A percentile compares a stretch with the other conserved stretches of the same genome.
These are phyloP conservation scores for Matsumyia berberina DNA, from an alignment of 2,888 invertebrate species.

Conservation along the genomic window DNA sequence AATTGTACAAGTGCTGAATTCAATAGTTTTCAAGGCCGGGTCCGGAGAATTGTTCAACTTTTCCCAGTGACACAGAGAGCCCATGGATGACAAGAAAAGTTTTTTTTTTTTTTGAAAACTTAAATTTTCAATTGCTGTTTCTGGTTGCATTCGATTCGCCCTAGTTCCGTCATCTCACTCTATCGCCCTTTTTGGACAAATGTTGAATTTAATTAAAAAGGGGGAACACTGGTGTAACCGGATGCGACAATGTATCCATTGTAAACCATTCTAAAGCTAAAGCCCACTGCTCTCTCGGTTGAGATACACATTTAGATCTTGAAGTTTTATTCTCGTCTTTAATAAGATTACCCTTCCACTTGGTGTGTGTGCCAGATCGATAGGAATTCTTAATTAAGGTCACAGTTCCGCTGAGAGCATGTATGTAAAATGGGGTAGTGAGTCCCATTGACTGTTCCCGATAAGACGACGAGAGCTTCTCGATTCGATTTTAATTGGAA, in stretches of 20 bases:
- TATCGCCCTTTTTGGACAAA: slow-evolving; percentile 17
- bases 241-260: slow-evolving; percentile 23
- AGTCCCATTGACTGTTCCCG: slow-evolving; percentile 16
- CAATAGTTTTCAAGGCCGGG: slow-evolving; percentile 23
- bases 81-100: too few species aligned
- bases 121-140: neutral
- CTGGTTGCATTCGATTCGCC: neutral
- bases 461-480: slow-evolving; percentile 21
- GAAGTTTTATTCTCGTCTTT: slow-evolving; percentile 20
- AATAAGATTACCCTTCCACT: slow-evolving; percentile 42
- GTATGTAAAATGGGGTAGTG: neutral
- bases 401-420: slow-evolving; percentile 40
- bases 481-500: slow-evolving; percentile 57
- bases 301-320: slow-evolving; percentile 1
- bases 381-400: slow-evolving; percentile 64
- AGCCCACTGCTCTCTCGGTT: slow-evolving; percentile 31
- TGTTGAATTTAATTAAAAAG: slow-evolving; percentile 52
- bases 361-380: slow-evolving; percentile 38
- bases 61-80: neutral
- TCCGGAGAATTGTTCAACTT: neutral
- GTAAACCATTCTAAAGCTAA: slow-evolving; percentile 9
- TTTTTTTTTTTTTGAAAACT: too few species aligned
- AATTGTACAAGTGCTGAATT: neutral
- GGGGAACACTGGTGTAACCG: slow-evolving; percentile 55
- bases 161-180: neutral